Evolutionary conservation across 2,797 vertebrate genomes (phyloP).

Genomic region (Odontamblyopus lacepedii): DNA sequence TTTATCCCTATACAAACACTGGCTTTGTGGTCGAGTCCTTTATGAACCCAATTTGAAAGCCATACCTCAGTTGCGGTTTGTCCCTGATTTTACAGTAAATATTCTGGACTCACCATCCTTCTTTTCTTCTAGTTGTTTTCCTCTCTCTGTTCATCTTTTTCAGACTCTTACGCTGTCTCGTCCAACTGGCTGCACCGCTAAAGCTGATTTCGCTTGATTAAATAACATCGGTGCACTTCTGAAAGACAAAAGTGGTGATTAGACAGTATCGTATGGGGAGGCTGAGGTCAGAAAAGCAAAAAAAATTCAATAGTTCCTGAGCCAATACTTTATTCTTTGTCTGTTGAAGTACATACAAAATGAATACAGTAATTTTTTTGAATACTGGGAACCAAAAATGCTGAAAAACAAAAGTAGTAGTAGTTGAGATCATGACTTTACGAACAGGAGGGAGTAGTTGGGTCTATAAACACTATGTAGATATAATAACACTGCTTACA

Average conservation of each 20-base stretch:
- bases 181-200: slow-evolving; percentile 45
- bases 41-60: slow-evolving; percentile 8
- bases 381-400: slow-evolving; percentile 54
- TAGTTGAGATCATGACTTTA: neutral
- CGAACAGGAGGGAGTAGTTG: neutral
- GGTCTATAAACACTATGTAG: neutral
- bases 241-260: slow-evolving; percentile 34
- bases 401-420: slow-evolving; percentile 27
- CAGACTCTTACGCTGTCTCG: slow-evolving; percentile 20
- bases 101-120: slow-evolving; percentile 15
- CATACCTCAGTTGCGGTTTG: neutral
- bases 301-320: slow-evolving; percentile 80
- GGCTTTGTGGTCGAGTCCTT: neutral
- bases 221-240: slow-evolving; percentile 36
- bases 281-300: slow-evolving; percentile 61
- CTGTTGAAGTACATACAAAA: slow-evolving; percentile 67
- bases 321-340: slow-evolving; percentile 75
- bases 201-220: slow-evolving; percentile 47
- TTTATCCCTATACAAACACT: neutral
- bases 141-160: neutral
- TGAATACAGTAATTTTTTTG: slow-evolving; percentile 58
- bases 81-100: neutral
- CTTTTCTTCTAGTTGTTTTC: slow-evolving; percentile 19
- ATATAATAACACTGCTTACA: neutral
- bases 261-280: slow-evolving; percentile 37